Percentiles rank a stretch among this genome's conserved stretches.
These are phyloP conservation scores for Motacilla tschutschensis DNA, from an alignment of 2,113 vertebrate genomes.

Conservation along the genomic window DNA sequence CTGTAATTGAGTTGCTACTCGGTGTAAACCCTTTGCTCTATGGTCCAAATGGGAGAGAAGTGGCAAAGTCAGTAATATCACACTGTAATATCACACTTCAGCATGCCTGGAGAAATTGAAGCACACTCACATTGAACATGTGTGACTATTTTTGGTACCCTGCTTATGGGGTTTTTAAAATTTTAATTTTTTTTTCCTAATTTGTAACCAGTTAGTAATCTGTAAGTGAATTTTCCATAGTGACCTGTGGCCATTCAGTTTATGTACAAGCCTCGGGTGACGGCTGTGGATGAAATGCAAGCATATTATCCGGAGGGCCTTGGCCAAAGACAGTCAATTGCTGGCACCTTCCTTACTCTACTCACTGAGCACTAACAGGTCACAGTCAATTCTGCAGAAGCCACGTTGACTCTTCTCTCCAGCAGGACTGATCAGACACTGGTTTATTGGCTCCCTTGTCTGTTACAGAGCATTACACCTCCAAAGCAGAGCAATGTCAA, in stretches of 20 bases:
- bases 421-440: rapidly evolving
- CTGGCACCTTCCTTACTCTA: not conserved
- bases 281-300: not conserved
- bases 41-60: not conserved
- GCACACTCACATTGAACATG: not conserved
- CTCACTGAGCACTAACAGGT: rapidly evolving
- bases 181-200: not conserved
- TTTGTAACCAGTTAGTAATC: not conserved
- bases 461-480: not conserved
- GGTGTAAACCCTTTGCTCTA: not conserved
- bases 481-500: not conserved
- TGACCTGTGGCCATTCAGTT: not conserved
- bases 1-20: not conserved
- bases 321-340: not conserved
- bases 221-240: not conserved
- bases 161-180: not conserved
- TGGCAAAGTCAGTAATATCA: not conserved
- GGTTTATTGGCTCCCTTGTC: not conserved
- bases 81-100: not conserved
- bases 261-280: not conserved
- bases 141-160: not conserved
- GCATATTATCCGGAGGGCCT: not conserved
- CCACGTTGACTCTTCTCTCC: not conserved
- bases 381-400: not conserved
- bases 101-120: not conserved